These are phyloP conservation scores for Austrofundulus limnaeus DNA, from an alignment of 2,113 vertebrate species.

Conservation along the genomic window DNA sequence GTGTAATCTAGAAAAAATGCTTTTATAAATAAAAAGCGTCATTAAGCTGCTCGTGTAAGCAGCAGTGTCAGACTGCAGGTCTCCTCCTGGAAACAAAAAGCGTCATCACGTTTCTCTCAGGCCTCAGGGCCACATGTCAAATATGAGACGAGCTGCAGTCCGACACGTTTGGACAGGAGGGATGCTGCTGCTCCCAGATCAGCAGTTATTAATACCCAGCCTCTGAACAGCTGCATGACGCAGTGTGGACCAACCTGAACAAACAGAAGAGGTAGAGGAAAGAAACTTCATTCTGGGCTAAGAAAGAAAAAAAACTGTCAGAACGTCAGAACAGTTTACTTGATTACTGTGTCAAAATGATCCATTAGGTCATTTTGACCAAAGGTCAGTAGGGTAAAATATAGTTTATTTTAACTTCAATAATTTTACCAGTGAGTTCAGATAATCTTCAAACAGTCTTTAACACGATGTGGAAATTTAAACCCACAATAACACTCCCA, in stretches of 20 bases:
- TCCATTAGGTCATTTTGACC: no score
- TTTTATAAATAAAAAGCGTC: not conserved
- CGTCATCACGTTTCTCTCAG: conserved; percentile 26
- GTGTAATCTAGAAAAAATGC: no score
- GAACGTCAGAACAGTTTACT: no score
- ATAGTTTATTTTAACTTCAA: no score
- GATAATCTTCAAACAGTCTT: not conserved
- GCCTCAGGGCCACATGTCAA: conserved; percentile 33
- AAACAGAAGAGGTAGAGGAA: not conserved
- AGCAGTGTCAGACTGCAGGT: conserved; percentile 28
- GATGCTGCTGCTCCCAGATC: conserved; percentile 31
- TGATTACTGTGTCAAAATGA: no score
- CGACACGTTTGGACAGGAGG: conserved; percentile 23
- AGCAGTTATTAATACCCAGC: conserved; percentile 18
- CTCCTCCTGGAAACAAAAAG: conserved; percentile 16
- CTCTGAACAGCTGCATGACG: not conserved
- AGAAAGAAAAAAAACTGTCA: no score
- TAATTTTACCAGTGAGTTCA: not conserved
- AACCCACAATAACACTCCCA: no score
- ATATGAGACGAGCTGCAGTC: conserved; percentile 8
- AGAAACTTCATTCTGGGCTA: no score
- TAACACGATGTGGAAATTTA: no score
- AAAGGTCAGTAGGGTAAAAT: no score
- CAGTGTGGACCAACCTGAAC: not conserved
- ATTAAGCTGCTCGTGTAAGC: conserved; percentile 22